Conservation (phyloP, 2,113 vertebrate species). For the Pteruthius melanotis region DNA sequence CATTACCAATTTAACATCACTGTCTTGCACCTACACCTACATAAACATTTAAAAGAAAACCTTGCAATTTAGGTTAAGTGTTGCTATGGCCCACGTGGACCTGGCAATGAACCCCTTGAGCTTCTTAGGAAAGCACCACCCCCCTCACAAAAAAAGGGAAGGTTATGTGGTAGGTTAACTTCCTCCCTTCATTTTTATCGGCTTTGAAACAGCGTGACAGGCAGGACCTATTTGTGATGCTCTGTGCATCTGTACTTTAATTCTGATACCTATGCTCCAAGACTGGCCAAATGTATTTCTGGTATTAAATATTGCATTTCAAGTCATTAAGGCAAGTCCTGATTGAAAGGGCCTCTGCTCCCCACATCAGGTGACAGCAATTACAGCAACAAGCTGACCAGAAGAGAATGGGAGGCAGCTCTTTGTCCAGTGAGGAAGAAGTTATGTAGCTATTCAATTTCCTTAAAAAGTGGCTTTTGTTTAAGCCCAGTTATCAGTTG, state of each 20-base stretch:
- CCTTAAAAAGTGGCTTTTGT: neutral
- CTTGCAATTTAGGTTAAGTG: neutral
- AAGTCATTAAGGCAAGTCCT: neutral
- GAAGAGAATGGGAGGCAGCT: neutral
- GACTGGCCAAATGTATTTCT: neutral
- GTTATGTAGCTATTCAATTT: neutral
- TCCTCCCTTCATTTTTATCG: conserved; percentile 38
- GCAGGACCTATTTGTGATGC: neutral
- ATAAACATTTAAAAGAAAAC: conserved; percentile 24
- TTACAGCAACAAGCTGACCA: neutral
- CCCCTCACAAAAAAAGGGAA: neutral
- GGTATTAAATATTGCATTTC: neutral
- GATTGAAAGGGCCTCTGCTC: neutral
- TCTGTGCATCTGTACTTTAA: neutral
- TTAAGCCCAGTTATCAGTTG: neutral
- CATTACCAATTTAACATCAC: neutral
- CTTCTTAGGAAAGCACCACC: conserved; percentile 27
- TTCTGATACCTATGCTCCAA: neutral
- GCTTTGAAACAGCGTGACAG: neutral
- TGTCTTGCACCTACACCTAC: conserved; percentile 53
- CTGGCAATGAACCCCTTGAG: neutral
- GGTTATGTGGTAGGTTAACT: conserved; percentile 22
- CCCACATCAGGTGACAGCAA: neutral
- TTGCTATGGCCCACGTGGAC: neutral
- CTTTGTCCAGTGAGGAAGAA: neutral